Base-by-base conservation (phyloP, 2,888 invertebrate species). In the Diadromus collaris region DNA sequence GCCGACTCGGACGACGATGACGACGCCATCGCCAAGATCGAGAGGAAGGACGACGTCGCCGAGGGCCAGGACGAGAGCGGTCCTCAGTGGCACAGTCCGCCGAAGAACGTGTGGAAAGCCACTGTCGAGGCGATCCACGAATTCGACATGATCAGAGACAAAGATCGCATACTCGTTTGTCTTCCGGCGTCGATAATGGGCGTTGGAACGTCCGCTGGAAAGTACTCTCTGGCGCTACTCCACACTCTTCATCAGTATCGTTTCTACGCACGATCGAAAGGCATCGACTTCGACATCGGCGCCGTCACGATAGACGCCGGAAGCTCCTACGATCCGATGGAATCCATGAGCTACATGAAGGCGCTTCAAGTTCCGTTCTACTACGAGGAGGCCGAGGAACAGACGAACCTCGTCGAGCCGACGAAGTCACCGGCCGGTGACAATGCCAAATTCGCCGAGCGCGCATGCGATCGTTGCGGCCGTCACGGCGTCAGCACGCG, bases 161-260 rank as follows among this genome's bases (percentile, higher is more conserved):
- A 96, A 2, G 97, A 98, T 89, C 93, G 95, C 80, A 94, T 97
- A 19, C 92, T 98, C 87, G 94, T 97, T 16, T 97, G 97, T 88
- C 91, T 98, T 58, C 97, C 97, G 0, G 78, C 85, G 1, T 83
- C 82, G 4, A 41, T 77, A 9, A 79, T 82, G 64, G 83, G 83
- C 6, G 58, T 81, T 5, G 82, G 80, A 6, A 48, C 72, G 2
- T 78, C 83, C 2, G 97, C 96, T 0, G 96, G 96, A 2, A 95
- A 95, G 83, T 95, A 96, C 87, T 97, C 97, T 0, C 91, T 97
- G n/a, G 95, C 96, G 0, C 92, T 98, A 10, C 92, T 98, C 0
- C 97, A 98, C 89, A 95, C 96, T 0, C 91, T 98, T 85, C 94
- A 95, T 71, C 97, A 97, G 89, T 97, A 97, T 90, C 96, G 96